Base-by-base conservation (phyloP, 2,888 invertebrate genomes). In the Lasioglossum calceatum region DNA sequence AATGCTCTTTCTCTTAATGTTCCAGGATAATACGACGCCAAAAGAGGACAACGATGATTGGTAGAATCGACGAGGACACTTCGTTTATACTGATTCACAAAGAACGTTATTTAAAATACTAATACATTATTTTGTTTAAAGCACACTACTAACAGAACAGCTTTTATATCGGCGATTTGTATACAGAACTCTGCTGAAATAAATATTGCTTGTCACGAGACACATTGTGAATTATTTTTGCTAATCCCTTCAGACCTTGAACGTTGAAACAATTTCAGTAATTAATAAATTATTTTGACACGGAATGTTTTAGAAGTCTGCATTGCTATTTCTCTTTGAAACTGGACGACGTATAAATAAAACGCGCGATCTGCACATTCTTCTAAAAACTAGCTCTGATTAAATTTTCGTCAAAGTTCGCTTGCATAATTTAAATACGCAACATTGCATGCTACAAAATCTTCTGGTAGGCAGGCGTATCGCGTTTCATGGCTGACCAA, bases 1-100 rank as follows among this genome's bases (percentile, higher is more conserved):
- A 23, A 54, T 23, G 54, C 0, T 54, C n/a, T n/a, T 54, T 54
- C 23, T n/a, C 54, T n/a, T n/a, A n/a, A 54, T 1, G 54, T 54
- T 54, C 10, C 54, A 54, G 54, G 23, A n/a, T 2, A 54, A 23
- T 8, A 8, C 54, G 54, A 23, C 54, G 2, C 8, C 2, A 23
- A 0, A 8, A 23, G 7, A 0, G 5, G 50, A 50, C 19, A 0
- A 7, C 5, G 2, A 2, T 50, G 0, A 2, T 50, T 50, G 8
- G 23, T 23, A 19, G 10, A 7, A 23, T 54, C 23, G 54, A 23
- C 3, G 54, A 10, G 10, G 54, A 54, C 23, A 5, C 54, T 23
- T 54, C 23, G 54, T 23, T 54, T 54, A 54, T 23, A 54, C 23
- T 23, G 54, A 54, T 54, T 23, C 7, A 3, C 7, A 3, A 23